phyloP scores from a whole-genome alignment of 1,140 invertebrate genomes.

The Aphis craccivora region DNA sequence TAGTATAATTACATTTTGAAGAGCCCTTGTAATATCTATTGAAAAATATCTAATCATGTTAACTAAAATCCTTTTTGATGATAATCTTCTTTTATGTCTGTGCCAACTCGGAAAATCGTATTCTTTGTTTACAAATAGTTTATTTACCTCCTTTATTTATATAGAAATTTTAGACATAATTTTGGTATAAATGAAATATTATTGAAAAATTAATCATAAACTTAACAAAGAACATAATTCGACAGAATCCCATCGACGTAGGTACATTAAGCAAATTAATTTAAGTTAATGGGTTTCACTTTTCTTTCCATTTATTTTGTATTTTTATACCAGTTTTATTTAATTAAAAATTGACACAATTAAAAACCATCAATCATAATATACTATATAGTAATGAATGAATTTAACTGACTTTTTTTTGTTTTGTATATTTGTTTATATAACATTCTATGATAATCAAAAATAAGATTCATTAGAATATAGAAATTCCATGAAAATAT shows the following conservation, averaged over 20 bases:
- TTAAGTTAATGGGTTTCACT: neutral
- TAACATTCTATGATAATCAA: neutral
- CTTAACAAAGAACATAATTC: constrained; percentile 7
- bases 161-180: neutral
- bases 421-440: neutral
- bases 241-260: neutral
- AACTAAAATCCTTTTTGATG: constrained; percentile 17
- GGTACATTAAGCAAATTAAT: neutral
- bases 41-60: constrained; percentile 47
- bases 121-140: constrained; percentile 40
- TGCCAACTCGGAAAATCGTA: neutral
- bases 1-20: constrained; percentile 25
- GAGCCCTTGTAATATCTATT: constrained; percentile 28
- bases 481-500: neutral
- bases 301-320: neutral
- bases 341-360: neutral
- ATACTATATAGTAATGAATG: neutral
- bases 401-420: neutral
- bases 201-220: constrained; percentile 16
- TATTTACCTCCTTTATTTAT: neutral
- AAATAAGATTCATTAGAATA: neutral
- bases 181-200: constrained; percentile 10
- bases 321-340: neutral
- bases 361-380: neutral
- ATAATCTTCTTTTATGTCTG: constrained; percentile 27